Conservation (phyloP, 1,140 invertebrate species). For the Megathymus violae region DNA sequence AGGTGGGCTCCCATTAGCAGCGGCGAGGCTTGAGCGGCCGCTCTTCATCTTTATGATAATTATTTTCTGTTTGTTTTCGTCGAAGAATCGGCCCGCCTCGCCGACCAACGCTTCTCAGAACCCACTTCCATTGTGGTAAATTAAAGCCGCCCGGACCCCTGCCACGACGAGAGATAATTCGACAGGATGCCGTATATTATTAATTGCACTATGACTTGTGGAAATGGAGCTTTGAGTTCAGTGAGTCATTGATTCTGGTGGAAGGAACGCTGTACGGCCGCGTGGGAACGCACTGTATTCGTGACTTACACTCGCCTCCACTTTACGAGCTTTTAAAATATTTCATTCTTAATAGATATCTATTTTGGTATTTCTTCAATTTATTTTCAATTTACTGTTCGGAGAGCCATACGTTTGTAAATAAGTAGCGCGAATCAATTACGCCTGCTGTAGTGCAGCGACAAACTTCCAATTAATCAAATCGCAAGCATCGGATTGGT, state of each 20-base stretch:
- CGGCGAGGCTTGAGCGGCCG: constrained; percentile 75
- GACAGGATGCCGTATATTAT: constrained; percentile 84
- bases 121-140: constrained; percentile 82
- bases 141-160: constrained; percentile 82
- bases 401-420: constrained; percentile 33
- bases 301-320: constrained; percentile 62
- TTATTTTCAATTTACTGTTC: constrained; percentile 42
- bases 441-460: constrained; percentile 54
- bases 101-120: constrained; percentile 79
- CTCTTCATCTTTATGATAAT: constrained; percentile 84
- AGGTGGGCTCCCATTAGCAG: constrained; percentile 81
- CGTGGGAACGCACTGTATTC: constrained; percentile 70
- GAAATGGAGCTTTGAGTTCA: constrained; percentile 79
- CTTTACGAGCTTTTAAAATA: constrained; percentile 63
- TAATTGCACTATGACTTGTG: constrained; percentile 84
- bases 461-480: constrained; percentile 73
- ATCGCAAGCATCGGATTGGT: constrained; percentile 51
- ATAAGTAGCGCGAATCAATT: constrained; percentile 66
- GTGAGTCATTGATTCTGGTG: constrained; percentile 81
- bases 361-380: constrained; percentile 44
- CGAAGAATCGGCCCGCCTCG: constrained; percentile 80
- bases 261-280: constrained; percentile 56
- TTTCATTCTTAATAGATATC: constrained; percentile 44
- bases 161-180: constrained; percentile 83
- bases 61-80: constrained; percentile 84